Evolutionary conservation across 2,888 invertebrate species (phyloP).

Genomic region (Acanthosepion lycidas): DNA sequence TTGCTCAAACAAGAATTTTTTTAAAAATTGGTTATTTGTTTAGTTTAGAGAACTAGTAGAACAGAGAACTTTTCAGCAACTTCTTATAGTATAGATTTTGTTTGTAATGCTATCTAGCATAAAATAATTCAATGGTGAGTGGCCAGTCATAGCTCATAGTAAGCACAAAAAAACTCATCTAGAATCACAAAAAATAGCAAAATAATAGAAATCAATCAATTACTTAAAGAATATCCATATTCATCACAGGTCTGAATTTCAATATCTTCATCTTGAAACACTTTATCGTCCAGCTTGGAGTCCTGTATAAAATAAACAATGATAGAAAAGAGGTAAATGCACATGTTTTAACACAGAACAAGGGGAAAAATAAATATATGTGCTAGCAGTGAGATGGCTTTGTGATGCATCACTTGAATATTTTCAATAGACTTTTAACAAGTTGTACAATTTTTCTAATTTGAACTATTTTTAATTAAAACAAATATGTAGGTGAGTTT

Average conservation of each 20-base stretch:
- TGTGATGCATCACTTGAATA: neutral
- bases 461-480: neutral
- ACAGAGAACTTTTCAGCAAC: no score
- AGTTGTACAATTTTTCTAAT: neutral
- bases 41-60: no score
- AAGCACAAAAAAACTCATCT: neutral
- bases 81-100: no score
- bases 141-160: no score
- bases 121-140: no score
- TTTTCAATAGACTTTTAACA: neutral
- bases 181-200: neutral
- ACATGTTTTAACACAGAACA: neutral
- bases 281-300: neutral
- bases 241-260: constrained; percentile 86
- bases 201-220: constrained; percentile 76
- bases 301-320: constrained; percentile 35
- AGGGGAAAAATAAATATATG: neutral
- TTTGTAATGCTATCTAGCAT: no score
- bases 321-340: no score
- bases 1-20: no score
- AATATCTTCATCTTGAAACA: constrained; percentile 47
- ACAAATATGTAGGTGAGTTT: neutral
- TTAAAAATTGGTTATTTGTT: no score
- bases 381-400: neutral
- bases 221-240: constrained; percentile 94